Conservation (phyloP, 2,888 invertebrate species). For the Agrotis ipsilon region DNA sequence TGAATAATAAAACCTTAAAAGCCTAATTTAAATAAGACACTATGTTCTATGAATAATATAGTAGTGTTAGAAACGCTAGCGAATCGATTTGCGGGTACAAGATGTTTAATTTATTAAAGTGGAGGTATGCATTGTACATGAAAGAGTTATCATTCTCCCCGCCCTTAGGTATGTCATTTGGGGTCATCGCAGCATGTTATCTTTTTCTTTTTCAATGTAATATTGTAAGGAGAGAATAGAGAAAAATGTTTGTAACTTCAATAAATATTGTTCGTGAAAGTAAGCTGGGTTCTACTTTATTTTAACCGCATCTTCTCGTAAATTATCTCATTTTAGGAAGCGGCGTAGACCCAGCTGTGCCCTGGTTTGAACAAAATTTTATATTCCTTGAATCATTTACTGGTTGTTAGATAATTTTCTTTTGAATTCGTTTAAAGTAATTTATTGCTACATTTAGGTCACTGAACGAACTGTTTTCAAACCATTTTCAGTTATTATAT, state of each 20-base stretch:
- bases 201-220: too few relatives aligned
- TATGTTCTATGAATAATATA: conserved; percentile 78
- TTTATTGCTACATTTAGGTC: conserved; percentile 3
- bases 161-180: too few relatives aligned
- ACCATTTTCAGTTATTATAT: neutral
- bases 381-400: neutral
- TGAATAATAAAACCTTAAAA: conserved; percentile 75
- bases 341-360: conserved; percentile 22
- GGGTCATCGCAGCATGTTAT: too few relatives aligned
- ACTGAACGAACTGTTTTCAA: conserved; percentile 20
- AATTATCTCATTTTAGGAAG: conserved; percentile 26
- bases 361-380: neutral
- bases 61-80: conserved; percentile 69
- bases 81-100: conserved; percentile 67
- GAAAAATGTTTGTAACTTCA: neutral
- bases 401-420: neutral
- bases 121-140: conserved; percentile 5
- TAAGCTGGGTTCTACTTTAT: conserved; percentile 18
- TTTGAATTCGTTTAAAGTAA: neutral
- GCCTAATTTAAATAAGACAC: conserved; percentile 80
- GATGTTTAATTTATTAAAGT: conserved; percentile 67
- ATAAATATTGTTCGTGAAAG: conserved; percentile 3
- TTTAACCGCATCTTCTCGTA: conserved; percentile 24
- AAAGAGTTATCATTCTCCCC: too few relatives aligned
- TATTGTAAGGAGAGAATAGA: neutral